These are phyloP conservation scores for Metalampra italica DNA, from an alignment of 2,888 invertebrate species.

Conservation along the genomic window DNA sequence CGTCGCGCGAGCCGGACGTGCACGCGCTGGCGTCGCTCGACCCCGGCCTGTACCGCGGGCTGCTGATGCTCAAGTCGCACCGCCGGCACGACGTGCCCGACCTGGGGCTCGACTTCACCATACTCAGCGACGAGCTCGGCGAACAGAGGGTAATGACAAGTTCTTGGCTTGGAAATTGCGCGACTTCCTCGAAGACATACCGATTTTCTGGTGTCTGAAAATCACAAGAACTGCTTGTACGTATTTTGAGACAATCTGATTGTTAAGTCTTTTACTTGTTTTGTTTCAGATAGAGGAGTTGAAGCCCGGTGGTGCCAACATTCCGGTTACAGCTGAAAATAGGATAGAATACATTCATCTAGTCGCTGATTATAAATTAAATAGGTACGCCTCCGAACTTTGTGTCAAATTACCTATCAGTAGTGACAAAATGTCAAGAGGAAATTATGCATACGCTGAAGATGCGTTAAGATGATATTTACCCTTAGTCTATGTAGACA, in stretches of 20 bases:
- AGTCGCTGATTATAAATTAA: slow-evolving; percentile 97
- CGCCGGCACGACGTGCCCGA: slow-evolving; percentile 90
- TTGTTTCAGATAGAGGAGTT: slow-evolving; percentile 87
- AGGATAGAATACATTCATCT: slow-evolving; percentile 97
- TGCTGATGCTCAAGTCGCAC: slow-evolving; percentile 92
- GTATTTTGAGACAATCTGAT: not conserved
- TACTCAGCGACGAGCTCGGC: slow-evolving; percentile 93
- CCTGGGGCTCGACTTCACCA: slow-evolving; percentile 94
- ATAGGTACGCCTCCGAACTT: slow-evolving; percentile 70
- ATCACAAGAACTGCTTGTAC: not conserved
- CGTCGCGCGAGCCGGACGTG: slow-evolving; percentile 91
- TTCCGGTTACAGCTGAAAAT: slow-evolving; percentile 94
- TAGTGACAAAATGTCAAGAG: too few species aligned
- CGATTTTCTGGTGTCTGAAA: too few species aligned
- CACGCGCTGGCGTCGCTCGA: slow-evolving; percentile 96
- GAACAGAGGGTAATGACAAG: slow-evolving; percentile 80
- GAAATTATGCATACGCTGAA: too few species aligned
- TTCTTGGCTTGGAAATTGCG: too few species aligned
- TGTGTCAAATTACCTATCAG: not conserved
- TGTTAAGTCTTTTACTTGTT: not conserved
- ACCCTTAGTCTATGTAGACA: too few species aligned
- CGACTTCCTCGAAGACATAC: too few species aligned
- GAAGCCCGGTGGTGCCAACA: slow-evolving; percentile 93
- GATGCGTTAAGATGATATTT: too few species aligned
- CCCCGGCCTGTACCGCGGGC: slow-evolving; percentile 93